Evolutionary conservation across 2,888 invertebrate genomes (phyloP).

Genomic region (Drosophila subsilvestris): DNA sequence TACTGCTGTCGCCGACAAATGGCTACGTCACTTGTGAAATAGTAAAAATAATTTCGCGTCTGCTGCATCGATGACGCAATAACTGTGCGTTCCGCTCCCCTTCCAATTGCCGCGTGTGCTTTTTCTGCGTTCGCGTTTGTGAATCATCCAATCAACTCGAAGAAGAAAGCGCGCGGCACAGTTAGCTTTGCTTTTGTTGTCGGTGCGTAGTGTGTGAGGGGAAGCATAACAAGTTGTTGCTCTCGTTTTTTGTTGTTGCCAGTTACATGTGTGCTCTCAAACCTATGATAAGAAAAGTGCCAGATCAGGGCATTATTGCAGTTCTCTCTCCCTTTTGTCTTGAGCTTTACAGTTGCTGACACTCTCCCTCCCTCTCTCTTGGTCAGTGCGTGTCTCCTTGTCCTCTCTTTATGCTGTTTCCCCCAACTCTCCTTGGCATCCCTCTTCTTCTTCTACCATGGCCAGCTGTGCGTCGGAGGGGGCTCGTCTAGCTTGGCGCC

Average conservation of each 20-base stretch:
- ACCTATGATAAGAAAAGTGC: conserved; percentile 16
- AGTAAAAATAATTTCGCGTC: conserved; percentile 23
- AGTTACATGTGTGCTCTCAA: background rate
- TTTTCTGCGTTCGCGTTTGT: conserved; percentile 41
- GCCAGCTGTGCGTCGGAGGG: conserved; percentile 37
- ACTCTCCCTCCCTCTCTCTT: background rate
- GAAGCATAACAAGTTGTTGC: conserved; percentile 21
- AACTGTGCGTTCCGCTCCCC: conserved; percentile 17
- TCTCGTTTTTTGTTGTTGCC: background rate
- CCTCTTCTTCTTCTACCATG: conserved; percentile 17
- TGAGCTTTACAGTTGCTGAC: background rate
- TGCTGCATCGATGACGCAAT: conserved; percentile 70
- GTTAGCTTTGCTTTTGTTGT: conserved; percentile 33
- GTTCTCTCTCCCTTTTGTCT: background rate
- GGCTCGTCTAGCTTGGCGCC: conserved; percentile 59
- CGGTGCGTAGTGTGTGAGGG: background rate
- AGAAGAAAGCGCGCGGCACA: conserved; percentile 33
- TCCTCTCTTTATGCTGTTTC: background rate
- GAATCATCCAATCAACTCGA: conserved; percentile 58
- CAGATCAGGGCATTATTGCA: conserved; percentile 16
- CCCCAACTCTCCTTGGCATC: background rate
- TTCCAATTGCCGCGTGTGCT: conserved; percentile 68
- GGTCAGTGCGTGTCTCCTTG: background rate
- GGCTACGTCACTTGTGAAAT: conserved; percentile 53
- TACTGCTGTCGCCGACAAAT: conserved; percentile 4